Base-by-base conservation (phyloP, 2,797 vertebrate genomes). In the Pseudotriccus pelzelni region DNA sequence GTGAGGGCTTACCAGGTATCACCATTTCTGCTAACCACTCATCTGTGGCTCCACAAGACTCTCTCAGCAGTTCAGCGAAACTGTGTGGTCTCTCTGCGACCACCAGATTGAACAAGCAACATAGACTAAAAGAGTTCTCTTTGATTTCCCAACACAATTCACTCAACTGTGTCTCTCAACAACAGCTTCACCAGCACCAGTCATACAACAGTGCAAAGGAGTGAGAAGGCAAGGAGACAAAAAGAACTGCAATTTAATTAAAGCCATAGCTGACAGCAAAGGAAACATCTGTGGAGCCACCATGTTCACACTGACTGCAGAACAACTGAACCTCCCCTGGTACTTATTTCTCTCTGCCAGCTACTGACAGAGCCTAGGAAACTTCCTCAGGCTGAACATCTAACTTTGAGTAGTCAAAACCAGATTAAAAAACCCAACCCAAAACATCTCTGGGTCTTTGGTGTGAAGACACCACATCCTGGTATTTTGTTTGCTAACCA, bases 201-300 rank as follows among this genome's bases (percentile, higher is more conserved):
- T 53, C 60, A 37, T 12, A 16, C 1, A 14, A 27, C 58, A 81
- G 39, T 22, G 10, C 24, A 66, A 72, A 77, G n/a, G 37, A 77
- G 10, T 1, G 0, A 80, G 30, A 85, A 74, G 37, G 60, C 75
- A 84, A 75, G 73, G 46, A 83, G 76, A 55, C 36, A 44, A 41
- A 82, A 81, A 62, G n/a, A 90, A 28, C 55, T 88, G 30, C 43
- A 49, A 55, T 94, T 91, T 73, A 91, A 72, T 75, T 86, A 86
- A 90, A 94, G 50, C 44, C 62, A 23, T 66, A 4, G 2, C 62
- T 90, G 83, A 73, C 69, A 91, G 73, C 73, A 86, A 75, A 93
- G 53, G 49, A 94, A 89, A 88, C 53, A 88, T 76, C 69, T 66
- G 76, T 43, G 39, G 23, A 84, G 58, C 30, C 66, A 86, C 30